Evolutionary conservation across 1,140 invertebrate species (phyloP).

Genomic region (Bombus impatiens): DNA sequence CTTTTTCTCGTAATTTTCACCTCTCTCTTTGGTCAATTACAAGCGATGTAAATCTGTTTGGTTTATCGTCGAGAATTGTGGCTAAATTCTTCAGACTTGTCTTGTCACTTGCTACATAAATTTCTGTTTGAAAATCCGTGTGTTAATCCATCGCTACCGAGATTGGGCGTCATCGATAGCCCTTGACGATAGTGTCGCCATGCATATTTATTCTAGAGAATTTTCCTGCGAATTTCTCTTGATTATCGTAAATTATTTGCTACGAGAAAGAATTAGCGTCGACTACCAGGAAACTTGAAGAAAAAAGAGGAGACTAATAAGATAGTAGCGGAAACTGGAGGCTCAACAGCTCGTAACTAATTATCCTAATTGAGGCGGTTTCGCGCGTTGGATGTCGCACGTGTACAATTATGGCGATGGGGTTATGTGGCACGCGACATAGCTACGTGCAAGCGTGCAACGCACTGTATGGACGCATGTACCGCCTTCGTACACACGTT

Average conservation of each 20-base stretch:
- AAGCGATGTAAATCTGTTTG: neutral
- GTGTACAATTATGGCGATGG: conserved; percentile 29
- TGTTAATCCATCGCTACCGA: neutral
- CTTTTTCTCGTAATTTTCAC: conserved; percentile 22
- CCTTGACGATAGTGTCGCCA: too few relatives aligned
- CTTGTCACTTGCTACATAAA: neutral
- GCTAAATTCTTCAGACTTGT: conserved; percentile 3
- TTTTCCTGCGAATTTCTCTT: too few relatives aligned
- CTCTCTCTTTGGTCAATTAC: neutral
- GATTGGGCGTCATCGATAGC: neutral
- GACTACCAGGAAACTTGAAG: neutral
- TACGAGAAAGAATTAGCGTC: neutral
- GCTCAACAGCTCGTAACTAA: conserved; percentile 27
- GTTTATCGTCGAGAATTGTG: neutral
- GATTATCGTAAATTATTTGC: too few relatives aligned
- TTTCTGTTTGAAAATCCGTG: neutral
- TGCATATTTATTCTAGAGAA: too few relatives aligned
- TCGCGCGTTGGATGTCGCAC: conserved; percentile 28
- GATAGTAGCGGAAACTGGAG: neutral
- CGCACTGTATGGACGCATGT: neutral
- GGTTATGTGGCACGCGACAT: conserved; percentile 58
- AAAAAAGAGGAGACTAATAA: neutral
- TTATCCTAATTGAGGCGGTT: conserved; percentile 47
- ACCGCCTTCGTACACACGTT: conserved; percentile 21
- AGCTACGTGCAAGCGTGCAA: conserved; percentile 4